Percentiles rank a stretch among this genome's conserved stretches.
Evolutionary conservation across 2,797 vertebrate species (phyloP).

Genomic region (Hemibagrus guttatus): DNA sequence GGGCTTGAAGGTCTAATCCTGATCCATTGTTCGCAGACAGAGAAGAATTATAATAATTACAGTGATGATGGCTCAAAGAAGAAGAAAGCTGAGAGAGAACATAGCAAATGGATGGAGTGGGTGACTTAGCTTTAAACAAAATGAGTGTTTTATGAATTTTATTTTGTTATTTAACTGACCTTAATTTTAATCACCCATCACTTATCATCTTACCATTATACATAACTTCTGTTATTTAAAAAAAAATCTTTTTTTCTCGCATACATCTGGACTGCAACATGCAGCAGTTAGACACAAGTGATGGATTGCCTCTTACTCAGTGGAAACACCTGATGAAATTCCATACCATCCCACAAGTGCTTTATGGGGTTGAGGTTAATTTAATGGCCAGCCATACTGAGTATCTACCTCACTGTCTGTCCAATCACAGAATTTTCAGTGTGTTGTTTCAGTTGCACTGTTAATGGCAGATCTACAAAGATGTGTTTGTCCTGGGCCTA

Average conservation of each 20-base stretch:
- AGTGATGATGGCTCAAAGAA: constrained; percentile 42
- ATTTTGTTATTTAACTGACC: no score
- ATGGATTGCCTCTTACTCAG: background rate
- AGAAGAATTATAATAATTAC: constrained; percentile 68
- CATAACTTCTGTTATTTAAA: background rate
- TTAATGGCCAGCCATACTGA: background rate
- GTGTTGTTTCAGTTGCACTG: background rate
- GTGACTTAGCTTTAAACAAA: background rate
- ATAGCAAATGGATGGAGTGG: constrained; percentile 21
- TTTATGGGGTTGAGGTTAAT: background rate
- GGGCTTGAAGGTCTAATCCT: constrained; percentile 53
- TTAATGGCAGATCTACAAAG: background rate
- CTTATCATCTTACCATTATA: background rate
- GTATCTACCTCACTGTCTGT: background rate
- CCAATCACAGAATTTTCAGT: background rate
- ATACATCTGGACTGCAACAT: background rate
- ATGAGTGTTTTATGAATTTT: background rate
- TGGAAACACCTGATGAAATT: background rate
- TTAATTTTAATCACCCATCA: background rate
- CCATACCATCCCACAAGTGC: background rate
- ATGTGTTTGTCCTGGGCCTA: background rate
- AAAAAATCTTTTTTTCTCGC: background rate
- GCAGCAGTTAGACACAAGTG: background rate
- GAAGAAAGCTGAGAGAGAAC: constrained; percentile 17
- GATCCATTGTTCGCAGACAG: constrained; percentile 63